phyloP scores from a whole-genome alignment of 2,888 invertebrate genomes.

The Macaria liturata region DNA sequence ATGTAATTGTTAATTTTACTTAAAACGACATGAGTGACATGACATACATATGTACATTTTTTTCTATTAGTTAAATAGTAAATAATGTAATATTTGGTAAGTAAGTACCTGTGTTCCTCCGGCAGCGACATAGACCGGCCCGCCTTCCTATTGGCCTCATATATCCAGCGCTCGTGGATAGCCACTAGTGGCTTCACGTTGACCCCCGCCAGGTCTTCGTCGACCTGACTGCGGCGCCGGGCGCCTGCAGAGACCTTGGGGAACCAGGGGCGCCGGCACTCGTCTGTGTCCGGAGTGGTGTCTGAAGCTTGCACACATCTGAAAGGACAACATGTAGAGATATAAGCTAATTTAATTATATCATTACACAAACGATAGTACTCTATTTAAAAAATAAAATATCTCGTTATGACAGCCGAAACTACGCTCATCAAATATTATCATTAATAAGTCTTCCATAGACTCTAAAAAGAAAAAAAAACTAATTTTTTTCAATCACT shows the following conservation, averaged over 20 bases:
- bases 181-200: conserved; percentile 76
- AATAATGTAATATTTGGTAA: not conserved
- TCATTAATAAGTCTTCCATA: no score
- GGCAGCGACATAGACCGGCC: conserved; percentile 69
- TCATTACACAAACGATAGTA: no score
- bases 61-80: not conserved
- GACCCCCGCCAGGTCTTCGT: conserved; percentile 64
- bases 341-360: no score
- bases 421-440: no score
- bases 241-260: conserved; percentile 38
- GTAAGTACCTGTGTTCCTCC: conserved; percentile 62
- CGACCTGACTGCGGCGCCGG: conserved; percentile 40
- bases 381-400: no score
- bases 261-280: conserved; percentile 39
- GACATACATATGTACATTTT: no score
- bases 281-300: conserved; percentile 48
- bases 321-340: no score
- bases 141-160: conserved; percentile 70
- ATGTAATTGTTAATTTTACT: not conserved
- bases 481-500: no score
- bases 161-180: conserved; percentile 77
- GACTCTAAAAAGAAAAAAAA: no score
- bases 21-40: no score
- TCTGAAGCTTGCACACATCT: no score
- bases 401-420: no score